These are phyloP conservation scores for Epizoanthus illoricatus DNA, from an alignment of 92 coral and sea anemone species.

Conservation along the genomic window DNA sequence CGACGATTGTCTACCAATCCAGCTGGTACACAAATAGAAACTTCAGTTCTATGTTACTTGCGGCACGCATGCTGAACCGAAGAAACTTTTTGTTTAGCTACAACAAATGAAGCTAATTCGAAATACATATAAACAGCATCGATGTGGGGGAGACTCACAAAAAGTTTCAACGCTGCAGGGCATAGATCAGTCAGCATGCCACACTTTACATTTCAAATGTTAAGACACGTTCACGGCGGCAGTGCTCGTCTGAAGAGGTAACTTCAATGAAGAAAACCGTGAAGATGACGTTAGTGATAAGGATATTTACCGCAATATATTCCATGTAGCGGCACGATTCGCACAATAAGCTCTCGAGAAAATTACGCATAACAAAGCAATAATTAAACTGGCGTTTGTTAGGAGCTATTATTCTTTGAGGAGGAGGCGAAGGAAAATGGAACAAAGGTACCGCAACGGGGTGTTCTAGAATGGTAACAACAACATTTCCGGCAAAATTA, in stretches of 20 bases:
- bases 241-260: not conserved
- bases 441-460: slow-evolving; percentile 27
- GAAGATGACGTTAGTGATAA: slow-evolving; percentile 19
- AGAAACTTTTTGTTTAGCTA: slow-evolving; percentile 14
- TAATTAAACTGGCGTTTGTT: slow-evolving; percentile 10
- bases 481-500: not conserved
- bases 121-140: slow-evolving; percentile 5
- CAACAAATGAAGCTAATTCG: not conserved
- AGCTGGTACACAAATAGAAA: not conserved
- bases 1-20: slow-evolving; percentile 10
- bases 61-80: not conserved
- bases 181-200: slow-evolving; percentile 16
- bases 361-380: slow-evolving; percentile 6
- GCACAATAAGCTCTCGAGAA: not conserved
- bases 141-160: not conserved
- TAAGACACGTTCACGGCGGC: not conserved
- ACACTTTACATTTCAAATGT: slow-evolving; percentile 11
- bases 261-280: slow-evolving; percentile 1
- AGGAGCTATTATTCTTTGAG: not conserved
- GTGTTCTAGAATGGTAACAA: not conserved
- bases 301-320: slow-evolving; percentile 13
- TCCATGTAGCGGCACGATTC: slow-evolving; percentile 10
- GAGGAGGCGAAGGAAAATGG: not conserved
- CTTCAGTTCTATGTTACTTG: not conserved
- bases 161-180: slow-evolving; percentile 13